Percentiles rank a stretch among this genome's conserved stretches.
phyloP scores from a whole-genome alignment of 2,888 invertebrate species.

The Nomada ruficornis region DNA sequence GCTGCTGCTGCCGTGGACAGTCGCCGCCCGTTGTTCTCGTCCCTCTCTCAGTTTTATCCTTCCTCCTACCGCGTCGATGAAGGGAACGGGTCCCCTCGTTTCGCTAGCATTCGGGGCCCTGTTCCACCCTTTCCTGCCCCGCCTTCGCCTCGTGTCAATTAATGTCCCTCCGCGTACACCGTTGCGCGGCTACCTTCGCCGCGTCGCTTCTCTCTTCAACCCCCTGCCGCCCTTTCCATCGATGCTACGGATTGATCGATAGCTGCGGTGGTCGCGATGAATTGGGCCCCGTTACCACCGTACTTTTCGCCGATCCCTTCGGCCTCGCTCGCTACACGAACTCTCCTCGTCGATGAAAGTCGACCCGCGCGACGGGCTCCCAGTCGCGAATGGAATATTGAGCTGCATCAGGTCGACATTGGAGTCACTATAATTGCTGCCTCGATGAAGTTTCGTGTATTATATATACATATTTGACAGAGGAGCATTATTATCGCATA shows the following conservation, averaged over 20 bases:
- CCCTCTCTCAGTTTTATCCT: conserved; percentile 14
- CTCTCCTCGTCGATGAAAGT: conserved; percentile 34
- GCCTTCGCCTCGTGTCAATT: conserved; percentile 80
- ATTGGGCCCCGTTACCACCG: conserved; percentile 72
- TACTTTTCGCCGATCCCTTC: conserved; percentile 74
- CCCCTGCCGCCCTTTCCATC: conserved; percentile 44
- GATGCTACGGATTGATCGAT: conserved; percentile 81
- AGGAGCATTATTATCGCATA: no score
- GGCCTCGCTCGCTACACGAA: conserved; percentile 15
- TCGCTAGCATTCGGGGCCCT: conserved; percentile 45
- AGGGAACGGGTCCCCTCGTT: conserved; percentile 15
- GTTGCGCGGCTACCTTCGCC: conserved; percentile 67
- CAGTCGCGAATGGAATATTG: background rate
- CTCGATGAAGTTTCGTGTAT: background rate
- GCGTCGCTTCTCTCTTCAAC: conserved; percentile 55
- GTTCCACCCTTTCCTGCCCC: conserved; percentile 34
- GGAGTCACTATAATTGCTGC: conserved; percentile 5
- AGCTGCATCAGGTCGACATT: background rate
- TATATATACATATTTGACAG: no score
- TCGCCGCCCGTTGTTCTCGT: conserved; percentile 63
- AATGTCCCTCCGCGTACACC: conserved; percentile 79
- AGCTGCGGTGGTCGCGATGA: conserved; percentile 77
- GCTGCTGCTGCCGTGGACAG: conserved; percentile 61
- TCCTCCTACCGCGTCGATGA: conserved; percentile 15
- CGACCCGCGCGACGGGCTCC: conserved; percentile 34